Percentiles rank a stretch among this genome's conserved stretches.
Evolutionary conservation across 1,140 invertebrate genomes (phyloP).

Genomic region (Diprion similis): DNA sequence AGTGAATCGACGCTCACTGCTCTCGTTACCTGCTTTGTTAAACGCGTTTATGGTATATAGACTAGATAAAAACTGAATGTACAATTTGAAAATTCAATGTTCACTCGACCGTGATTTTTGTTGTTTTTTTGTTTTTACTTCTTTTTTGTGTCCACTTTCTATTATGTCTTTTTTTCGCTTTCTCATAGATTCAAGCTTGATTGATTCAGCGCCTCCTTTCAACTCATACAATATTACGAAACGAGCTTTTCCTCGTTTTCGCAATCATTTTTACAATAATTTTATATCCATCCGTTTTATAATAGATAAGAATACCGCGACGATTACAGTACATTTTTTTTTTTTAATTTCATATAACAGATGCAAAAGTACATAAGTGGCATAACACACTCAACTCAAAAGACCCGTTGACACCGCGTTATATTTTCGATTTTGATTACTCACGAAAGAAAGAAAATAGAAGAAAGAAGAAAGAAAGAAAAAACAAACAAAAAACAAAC

Average conservation of each 20-base stretch:
- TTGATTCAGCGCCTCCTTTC: background rate
- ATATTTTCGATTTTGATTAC: background rate
- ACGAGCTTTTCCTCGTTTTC: too few relatives aligned
- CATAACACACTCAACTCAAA: background rate
- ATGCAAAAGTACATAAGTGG: background rate
- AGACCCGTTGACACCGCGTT: background rate
- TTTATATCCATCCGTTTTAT: background rate
- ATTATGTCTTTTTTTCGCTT: background rate
- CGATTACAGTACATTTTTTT: background rate
- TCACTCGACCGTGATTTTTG: conserved; percentile 6
- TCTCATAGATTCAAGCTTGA: background rate
- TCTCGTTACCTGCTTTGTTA: conserved; percentile 25
- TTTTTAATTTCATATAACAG: background rate
- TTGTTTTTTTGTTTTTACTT: background rate
- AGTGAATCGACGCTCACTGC: conserved; percentile 28
- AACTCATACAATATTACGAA: background rate
- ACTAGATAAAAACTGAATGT: conserved; percentile 56
- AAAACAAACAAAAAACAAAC: background rate
- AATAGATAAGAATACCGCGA: background rate
- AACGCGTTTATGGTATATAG: conserved; percentile 42
- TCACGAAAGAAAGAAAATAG: background rate
- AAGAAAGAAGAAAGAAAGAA: background rate
- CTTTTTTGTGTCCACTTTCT: background rate
- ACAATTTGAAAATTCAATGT: conserved; percentile 41
- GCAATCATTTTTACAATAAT: too few relatives aligned